Conservation (phyloP, 2,113 vertebrate genomes). For the Heterotilapia buettikoferi region DNA sequence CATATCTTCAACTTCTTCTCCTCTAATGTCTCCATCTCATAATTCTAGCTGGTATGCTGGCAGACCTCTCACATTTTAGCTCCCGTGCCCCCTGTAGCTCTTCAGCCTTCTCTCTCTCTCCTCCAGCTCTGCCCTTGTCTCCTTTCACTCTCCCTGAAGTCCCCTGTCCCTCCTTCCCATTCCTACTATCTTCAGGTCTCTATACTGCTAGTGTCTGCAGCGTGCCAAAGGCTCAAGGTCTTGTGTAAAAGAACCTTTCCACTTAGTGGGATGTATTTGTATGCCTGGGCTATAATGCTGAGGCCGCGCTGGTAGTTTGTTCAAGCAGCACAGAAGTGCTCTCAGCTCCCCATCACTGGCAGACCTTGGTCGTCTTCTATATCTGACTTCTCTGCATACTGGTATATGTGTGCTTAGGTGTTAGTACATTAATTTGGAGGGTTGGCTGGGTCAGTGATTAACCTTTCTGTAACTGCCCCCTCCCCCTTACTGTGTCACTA, state of each 20-base stretch:
- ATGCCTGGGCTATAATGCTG: slow-evolving; percentile 35
- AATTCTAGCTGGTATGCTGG: not conserved
- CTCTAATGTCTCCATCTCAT: not conserved
- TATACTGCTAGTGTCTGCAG: slow-evolving; percentile 6
- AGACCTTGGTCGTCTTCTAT: slow-evolving; percentile 29
- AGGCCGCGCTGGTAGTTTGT: slow-evolving; percentile 24
- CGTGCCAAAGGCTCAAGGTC: slow-evolving; percentile 45
- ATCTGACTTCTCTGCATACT: slow-evolving; percentile 1
- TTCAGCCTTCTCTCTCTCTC: not conserved
- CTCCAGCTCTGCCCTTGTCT: not conserved
- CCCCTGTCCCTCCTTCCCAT: not conserved
- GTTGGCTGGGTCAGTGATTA: not conserved
- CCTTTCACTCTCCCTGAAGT: not conserved
- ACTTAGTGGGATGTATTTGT: slow-evolving; percentile 38
- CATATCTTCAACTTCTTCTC: slow-evolving; percentile 14
- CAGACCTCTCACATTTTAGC: not conserved
- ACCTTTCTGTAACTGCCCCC: slow-evolving; percentile 10
- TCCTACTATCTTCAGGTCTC: not conserved
- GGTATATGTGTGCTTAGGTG: not conserved
- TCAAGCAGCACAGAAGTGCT: slow-evolving; percentile 30
- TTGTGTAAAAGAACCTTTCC: slow-evolving; percentile 44
- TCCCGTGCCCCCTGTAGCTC: not conserved
- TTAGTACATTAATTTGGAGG: not conserved
- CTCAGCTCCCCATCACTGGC: slow-evolving; percentile 23
- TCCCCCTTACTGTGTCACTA: not conserved